Conservation (phyloP, 2,113 vertebrate genomes). For the Anolis carolinensis region DNA sequence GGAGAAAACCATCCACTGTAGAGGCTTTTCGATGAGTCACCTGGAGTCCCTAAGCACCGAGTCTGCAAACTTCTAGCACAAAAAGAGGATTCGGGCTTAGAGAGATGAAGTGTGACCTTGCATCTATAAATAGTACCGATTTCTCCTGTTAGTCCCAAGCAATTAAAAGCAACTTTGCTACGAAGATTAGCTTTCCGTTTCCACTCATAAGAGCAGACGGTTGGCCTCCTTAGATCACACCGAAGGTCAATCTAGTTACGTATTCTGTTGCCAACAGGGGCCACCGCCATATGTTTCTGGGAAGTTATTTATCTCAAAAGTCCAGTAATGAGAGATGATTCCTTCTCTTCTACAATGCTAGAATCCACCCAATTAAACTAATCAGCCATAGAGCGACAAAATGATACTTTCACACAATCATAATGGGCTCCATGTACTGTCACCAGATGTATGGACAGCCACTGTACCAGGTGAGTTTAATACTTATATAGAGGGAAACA, state of each 20-base stretch:
- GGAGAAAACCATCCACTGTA: constrained; percentile 1
- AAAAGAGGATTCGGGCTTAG: background rate
- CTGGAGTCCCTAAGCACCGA: background rate
- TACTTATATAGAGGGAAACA: background rate
- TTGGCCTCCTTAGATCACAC: background rate
- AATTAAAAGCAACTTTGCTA: background rate
- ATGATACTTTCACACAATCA: no score
- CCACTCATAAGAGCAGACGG: background rate
- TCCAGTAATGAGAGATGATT: background rate
- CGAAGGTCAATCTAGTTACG: background rate
- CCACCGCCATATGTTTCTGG: background rate
- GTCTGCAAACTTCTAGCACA: constrained; percentile 8
- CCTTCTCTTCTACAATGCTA: background rate
- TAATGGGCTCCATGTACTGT: no score
- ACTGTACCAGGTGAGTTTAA: background rate
- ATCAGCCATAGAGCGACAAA: no score
- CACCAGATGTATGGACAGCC: background rate
- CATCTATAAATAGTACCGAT: constrained; percentile 3
- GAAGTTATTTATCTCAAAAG: background rate
- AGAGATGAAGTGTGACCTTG: constrained; percentile 14
- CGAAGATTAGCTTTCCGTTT: background rate
- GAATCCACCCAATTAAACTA: no score
- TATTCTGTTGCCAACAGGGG: background rate
- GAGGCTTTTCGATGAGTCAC: constrained; percentile 21
- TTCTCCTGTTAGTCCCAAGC: background rate